Evolutionary conservation across 2,888 invertebrate species (phyloP), one percentile per base, ranked within the genome.

Genomic region (Nemoura dubitans): DNA sequence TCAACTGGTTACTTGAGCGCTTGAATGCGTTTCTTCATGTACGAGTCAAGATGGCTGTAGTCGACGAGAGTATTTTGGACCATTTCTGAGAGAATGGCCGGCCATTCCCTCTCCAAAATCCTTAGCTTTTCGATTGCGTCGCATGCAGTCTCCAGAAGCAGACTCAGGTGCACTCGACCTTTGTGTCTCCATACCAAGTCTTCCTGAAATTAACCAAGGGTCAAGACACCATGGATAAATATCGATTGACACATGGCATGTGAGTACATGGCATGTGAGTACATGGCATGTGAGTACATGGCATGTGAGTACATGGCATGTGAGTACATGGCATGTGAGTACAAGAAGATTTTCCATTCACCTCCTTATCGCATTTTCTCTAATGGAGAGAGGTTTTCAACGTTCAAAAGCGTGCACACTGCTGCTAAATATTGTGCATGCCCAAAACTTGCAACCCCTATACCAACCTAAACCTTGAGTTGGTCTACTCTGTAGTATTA

Each of bases 31-130:
- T 90, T 93, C 90, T 96, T 96, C 92, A 97, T 95, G 90, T 97
- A 97, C 87, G 93, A 92, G 90, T 97, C 95, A 93, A 97, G 93
- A 89, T 97, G 94, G n/a, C 95, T 94, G 90, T 96, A 97, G 91
- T 97, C 97, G 87, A 94, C 93, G 87, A 97, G 92, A 21, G 96
- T 95, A 89, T 96, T 95, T 89, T 95, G 94, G 88, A 97, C 94
- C 91, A 97, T 94, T 90, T 96, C 96, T 82, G 95, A 92, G 89
- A 97, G 92, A 90, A 97, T 94, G 86, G 93, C 93, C 25, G 96
- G 95, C 97, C 97, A 97, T 89, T 95, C 93, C 80, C 94, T 92
- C 89, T 97, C 96, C 87, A 97, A 92, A 87, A 94, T 92, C 88
- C 95, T 94, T 87, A 97, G 92, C 90, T 97, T 96, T 89, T 95